These are phyloP conservation scores for Akabosia matsudoensis DNA, from an alignment of 1,140 invertebrate species.

Conservation along the genomic window DNA sequence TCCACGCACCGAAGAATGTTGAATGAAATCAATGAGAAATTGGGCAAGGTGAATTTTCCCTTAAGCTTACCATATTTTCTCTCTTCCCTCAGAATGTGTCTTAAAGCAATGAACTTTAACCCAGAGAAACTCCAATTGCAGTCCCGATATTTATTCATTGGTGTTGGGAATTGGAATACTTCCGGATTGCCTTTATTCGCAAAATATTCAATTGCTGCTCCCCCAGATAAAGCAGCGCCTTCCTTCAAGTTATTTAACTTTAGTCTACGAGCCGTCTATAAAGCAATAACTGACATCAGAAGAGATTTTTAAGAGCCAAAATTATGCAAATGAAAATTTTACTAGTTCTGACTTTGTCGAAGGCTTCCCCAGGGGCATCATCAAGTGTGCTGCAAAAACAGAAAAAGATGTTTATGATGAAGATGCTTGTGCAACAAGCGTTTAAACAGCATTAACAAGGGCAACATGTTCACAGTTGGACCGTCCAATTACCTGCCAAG, in stretches of 20 bases:
- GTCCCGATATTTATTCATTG: constrained; percentile 60
- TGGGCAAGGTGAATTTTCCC: too few species aligned
- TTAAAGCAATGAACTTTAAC: constrained; percentile 59
- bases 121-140: constrained; percentile 86
- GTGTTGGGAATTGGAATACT: constrained; percentile 64
- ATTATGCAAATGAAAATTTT: too few species aligned
- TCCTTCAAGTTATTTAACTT: constrained; percentile 76
- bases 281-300: background rate
- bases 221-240: constrained; percentile 71
- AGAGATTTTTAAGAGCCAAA: background rate
- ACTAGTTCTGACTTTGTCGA: constrained; percentile 8
- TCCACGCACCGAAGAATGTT: too few species aligned
- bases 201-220: constrained; percentile 76
- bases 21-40: too few species aligned
- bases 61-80: constrained; percentile 55
- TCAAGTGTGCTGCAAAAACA: constrained; percentile 60
- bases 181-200: constrained; percentile 67
- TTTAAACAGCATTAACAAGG: background rate
- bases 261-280: constrained; percentile 72
- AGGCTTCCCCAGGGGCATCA: constrained; percentile 80
- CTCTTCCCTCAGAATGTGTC: constrained; percentile 61
- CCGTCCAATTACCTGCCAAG: constrained; percentile 58
- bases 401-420: too few species aligned
- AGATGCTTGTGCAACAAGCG: too few species aligned
- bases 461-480: background rate